Conservation (phyloP, 2,888 invertebrate genomes). For the Campoplex nolae region DNA sequence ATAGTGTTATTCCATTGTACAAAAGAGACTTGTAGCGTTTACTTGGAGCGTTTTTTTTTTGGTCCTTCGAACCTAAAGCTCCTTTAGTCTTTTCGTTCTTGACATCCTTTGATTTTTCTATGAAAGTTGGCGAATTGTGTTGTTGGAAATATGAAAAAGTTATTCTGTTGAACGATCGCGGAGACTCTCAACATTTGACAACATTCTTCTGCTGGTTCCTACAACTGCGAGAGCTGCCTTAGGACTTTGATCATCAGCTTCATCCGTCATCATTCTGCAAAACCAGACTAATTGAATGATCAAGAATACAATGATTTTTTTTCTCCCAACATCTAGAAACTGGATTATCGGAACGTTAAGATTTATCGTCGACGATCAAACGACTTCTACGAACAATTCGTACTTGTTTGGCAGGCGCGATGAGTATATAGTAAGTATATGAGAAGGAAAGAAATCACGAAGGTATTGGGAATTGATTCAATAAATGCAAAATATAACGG, state of each 20-base stretch:
- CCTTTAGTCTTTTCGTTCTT: background rate
- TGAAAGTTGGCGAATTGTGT: background rate
- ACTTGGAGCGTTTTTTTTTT: background rate
- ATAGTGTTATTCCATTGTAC: background rate
- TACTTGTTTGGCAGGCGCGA: background rate
- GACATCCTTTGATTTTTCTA: background rate
- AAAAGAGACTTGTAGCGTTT: slow-evolving; percentile 1
- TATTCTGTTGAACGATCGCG: background rate
- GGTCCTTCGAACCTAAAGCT: background rate
- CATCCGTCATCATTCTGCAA: background rate
- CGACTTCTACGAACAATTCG: background rate
- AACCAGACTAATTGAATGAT: background rate
- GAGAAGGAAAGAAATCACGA: background rate
- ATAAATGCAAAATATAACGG: slow-evolving; percentile 58
- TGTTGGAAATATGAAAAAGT: background rate
- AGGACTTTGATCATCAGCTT: background rate
- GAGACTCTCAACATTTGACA: background rate
- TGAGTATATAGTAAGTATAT: background rate
- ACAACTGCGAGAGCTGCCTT: background rate
- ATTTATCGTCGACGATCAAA: background rate
- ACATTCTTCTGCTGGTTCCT: too few relatives aligned
- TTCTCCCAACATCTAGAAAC: background rate
- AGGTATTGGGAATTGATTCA: slow-evolving; percentile 2
- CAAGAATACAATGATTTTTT: background rate
- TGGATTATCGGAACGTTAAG: background rate